These are phyloP conservation scores for Buteo buteo DNA, from an alignment of 2,113 vertebrate genomes.

Conservation along the genomic window DNA sequence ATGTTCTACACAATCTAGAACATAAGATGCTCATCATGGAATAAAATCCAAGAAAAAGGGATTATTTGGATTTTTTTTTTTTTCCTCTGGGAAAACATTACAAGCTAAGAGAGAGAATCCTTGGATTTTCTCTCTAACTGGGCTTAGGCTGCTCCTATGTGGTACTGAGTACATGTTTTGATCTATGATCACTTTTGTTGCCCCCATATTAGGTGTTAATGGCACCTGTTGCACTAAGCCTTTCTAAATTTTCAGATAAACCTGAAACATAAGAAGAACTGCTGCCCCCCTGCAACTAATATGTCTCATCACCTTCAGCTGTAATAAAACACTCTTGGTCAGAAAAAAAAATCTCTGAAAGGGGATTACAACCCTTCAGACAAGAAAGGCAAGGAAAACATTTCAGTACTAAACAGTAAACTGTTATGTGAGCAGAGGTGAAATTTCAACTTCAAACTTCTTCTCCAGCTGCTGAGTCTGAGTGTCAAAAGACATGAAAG, in stretches of 20 bases:
- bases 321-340: background rate
- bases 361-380: constrained; percentile 35
- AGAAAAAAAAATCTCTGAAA: background rate
- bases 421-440: background rate
- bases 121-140: background rate
- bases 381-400: constrained; percentile 13
- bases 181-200: background rate
- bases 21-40: background rate
- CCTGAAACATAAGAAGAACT: background rate
- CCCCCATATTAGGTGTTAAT: background rate
- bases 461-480: constrained; percentile 20
- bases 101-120: background rate
- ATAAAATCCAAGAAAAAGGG: background rate
- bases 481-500: constrained; percentile 38
- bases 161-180: background rate
- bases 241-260: constrained; percentile 19
- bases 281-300: background rate
- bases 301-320: background rate
- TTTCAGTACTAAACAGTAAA: background rate
- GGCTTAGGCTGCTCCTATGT: background rate
- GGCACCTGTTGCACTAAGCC: constrained; percentile 17
- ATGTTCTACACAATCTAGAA: background rate
- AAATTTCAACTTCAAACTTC: constrained; percentile 48
- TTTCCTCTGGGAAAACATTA: background rate
- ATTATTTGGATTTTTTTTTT: background rate